phyloP scores from a whole-genome alignment of 2,113 vertebrate species.

The Spermophilus dauricus region DNA sequence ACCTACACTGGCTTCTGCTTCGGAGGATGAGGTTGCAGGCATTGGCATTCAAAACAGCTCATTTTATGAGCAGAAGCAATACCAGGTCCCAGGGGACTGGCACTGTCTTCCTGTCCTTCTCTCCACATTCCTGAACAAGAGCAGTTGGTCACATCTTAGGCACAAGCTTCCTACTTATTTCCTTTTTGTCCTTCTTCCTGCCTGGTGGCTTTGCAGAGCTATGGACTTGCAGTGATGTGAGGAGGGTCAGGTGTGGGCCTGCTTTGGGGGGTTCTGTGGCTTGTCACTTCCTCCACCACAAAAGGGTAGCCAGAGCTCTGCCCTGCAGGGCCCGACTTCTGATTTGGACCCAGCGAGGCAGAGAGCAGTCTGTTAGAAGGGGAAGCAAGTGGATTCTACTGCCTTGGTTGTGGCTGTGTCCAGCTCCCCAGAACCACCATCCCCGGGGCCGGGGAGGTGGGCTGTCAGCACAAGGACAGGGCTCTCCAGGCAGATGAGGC shows the following conservation, averaged over 20 bases:
- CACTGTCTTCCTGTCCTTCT: neutral
- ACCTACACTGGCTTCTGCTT: neutral
- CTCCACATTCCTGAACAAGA: neutral
- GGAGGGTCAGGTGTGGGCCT: rapidly evolving
- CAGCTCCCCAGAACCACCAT: neutral
- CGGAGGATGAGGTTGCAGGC: neutral
- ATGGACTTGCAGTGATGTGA: rapidly evolving
- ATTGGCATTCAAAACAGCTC: neutral
- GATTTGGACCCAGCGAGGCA: neutral
- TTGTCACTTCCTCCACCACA: neutral
- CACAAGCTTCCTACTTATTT: rapidly evolving
- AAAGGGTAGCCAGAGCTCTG: neutral
- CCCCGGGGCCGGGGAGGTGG: rapidly evolving
- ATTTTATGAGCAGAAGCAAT: neutral
- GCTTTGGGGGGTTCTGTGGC: neutral
- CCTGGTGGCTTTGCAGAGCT: neutral
- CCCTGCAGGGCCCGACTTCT: neutral
- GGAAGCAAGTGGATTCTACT: neutral
- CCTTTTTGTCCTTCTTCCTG: neutral
- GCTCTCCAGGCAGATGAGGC: neutral
- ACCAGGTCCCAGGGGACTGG: neutral
- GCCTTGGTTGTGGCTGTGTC: neutral
- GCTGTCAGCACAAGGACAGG: neutral
- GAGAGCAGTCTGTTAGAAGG: neutral
- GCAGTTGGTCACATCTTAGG: neutral